phyloP scores from a whole-genome alignment of 2,113 vertebrate genomes.

The Caranx ignobilis region DNA sequence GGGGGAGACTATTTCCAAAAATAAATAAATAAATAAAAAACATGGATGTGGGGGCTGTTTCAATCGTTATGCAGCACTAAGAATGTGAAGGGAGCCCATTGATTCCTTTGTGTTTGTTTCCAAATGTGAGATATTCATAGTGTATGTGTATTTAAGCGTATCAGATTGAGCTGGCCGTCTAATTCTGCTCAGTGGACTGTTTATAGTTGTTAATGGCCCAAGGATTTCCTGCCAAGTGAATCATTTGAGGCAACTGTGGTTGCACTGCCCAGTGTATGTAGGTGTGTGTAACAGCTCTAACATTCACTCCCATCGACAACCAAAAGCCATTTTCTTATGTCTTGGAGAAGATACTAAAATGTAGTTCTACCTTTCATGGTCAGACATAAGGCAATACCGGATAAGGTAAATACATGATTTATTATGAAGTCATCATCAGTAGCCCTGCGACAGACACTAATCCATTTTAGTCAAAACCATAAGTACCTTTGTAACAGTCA shows the following conservation, averaged over 20 bases:
- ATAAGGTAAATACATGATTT: not conserved
- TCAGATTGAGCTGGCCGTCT: slow-evolving; percentile 57
- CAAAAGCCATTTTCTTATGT: not conserved
- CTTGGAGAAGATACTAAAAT: not conserved
- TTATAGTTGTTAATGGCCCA: slow-evolving; percentile 50
- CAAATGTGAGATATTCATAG: slow-evolving; percentile 69
- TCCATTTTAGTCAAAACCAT: not conserved
- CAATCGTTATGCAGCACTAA: slow-evolving; percentile 41
- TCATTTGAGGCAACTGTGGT: slow-evolving; percentile 51
- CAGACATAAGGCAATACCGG: not conserved
- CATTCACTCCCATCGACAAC: slow-evolving; percentile 10
- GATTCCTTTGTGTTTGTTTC: slow-evolving; percentile 65
- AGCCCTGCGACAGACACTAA: not conserved
- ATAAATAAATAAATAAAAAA: slow-evolving; percentile 24
- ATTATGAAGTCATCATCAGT: not conserved
- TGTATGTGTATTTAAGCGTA: slow-evolving; percentile 63
- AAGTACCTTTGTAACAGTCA: not conserved
- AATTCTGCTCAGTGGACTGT: slow-evolving; percentile 73
- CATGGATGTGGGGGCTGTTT: slow-evolving; percentile 18
- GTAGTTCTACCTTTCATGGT: not conserved
- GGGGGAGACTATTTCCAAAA: slow-evolving; percentile 8
- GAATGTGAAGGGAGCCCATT: slow-evolving; percentile 53
- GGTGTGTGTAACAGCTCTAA: not conserved
- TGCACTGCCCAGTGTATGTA: not conserved
- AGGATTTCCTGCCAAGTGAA: slow-evolving; percentile 51